Evolutionary conservation across 2,888 invertebrate species (phyloP), one percentile per base, ranked within the genome.

Genomic region (Pinctada fucata): DNA sequence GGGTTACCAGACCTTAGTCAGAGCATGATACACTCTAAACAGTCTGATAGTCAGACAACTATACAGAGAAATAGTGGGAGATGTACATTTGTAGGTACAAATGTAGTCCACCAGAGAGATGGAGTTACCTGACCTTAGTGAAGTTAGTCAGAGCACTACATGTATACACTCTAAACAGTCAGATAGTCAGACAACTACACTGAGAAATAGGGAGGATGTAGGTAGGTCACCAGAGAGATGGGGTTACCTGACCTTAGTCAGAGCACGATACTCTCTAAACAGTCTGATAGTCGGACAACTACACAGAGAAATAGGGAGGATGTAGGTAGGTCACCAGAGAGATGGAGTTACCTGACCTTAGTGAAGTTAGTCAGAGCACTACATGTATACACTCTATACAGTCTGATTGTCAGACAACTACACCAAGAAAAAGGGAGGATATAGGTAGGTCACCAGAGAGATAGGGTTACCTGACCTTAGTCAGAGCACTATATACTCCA

Each of bases 1-100:
- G 8, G 58, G 8, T 78, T 85, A 10, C 85, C 85, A 64, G 83
- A 85, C 52, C 85, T 86, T 83, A 83, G 83, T n/a, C 84, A 86
- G 10, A 85, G 85, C 75, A 84, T 85, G 0, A 86, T 86, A 6
- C 51, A 66, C 31, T 75, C 77, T 64, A 70, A 72, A 48, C 75
- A 68, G 58, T 75, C 71, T 2, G 75, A 75, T n/a, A 71, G 66
- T 3, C 13, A 58, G 8, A 10, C 8, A 10, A 58, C 58, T 13
- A 8, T 13, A 58, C 58, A 31, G 31, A 31, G 31, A 31, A 31
- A 31, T 31, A 31, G 31, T 31, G 31, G 31, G 31, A 31, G 31
- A 31, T 31, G 31, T 31, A 31, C 31, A 31, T 31, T 31, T 31
- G 31, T 31, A 31, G 31, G 79, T 86, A 51, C 81, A 84, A 76